Percentiles rank a stretch among this genome's conserved stretches.
Evolutionary conservation across 2,888 invertebrate genomes (phyloP).

Genomic region (Macropis europaea): DNA sequence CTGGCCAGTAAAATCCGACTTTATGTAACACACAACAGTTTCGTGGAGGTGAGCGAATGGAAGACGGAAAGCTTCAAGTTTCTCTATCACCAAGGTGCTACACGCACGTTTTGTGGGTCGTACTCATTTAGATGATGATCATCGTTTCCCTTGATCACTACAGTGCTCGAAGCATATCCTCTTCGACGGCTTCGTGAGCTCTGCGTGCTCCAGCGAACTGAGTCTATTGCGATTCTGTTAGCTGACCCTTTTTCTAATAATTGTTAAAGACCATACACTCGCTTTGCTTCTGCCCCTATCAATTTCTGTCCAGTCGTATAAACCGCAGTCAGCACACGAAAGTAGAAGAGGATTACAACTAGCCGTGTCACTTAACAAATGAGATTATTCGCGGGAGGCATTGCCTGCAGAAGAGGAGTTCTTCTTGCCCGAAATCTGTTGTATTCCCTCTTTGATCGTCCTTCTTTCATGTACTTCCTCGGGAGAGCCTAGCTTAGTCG

Average conservation of each 20-base stretch:
- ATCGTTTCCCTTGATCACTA: slow-evolving; percentile 15
- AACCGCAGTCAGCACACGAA: background rate
- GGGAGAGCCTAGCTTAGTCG: too few species aligned
- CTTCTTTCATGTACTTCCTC: too few species aligned
- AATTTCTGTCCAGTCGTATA: too few species aligned
- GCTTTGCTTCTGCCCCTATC: too few species aligned
- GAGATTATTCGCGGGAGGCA: too few species aligned
- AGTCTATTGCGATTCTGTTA: background rate
- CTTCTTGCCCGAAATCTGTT: too few species aligned
- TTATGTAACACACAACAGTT: slow-evolving; percentile 69
- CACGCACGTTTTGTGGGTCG: slow-evolving; percentile 22
- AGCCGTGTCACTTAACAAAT: too few species aligned
- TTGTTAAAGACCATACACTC: background rate
- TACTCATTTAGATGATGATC: slow-evolving; percentile 6
- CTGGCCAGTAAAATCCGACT: slow-evolving; percentile 68
- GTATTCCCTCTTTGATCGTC: too few species aligned
- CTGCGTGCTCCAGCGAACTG: background rate
- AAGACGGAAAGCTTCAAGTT: slow-evolving; percentile 39
- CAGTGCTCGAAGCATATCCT: slow-evolving; percentile 16
- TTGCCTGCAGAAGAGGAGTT: too few species aligned
- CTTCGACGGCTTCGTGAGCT: slow-evolving; percentile 10
- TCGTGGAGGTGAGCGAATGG: slow-evolving; percentile 28
- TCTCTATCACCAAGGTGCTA: slow-evolving; percentile 40
- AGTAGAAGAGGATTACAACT: background rate
- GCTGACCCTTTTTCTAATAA: background rate